These are phyloP conservation scores for Nomada lathburiana DNA, from an alignment of 2,888 invertebrate genomes.

Conservation along the genomic window DNA sequence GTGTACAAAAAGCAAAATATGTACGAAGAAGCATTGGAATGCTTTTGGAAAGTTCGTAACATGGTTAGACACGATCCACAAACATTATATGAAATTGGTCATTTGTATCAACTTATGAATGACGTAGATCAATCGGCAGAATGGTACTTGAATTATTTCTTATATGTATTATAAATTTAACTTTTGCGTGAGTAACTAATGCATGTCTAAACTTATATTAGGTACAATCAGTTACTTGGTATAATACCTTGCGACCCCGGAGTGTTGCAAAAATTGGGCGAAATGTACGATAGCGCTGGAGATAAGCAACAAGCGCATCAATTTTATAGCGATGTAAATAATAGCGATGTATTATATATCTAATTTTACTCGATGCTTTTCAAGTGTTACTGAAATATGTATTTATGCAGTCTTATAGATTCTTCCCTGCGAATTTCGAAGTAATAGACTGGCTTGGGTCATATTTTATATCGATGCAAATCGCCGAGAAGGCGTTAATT, in stretches of 20 bases:
- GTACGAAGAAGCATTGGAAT: constrained; percentile 91
- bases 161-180: constrained; percentile 3
- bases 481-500: constrained; percentile 93
- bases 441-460: constrained; percentile 96
- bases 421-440: constrained; percentile 84
- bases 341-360: not conserved
- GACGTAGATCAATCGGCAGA: constrained; percentile 88
- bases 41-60: constrained; percentile 91
- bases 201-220: constrained; percentile 68
- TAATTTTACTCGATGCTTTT: not conserved
- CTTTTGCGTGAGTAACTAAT: constrained; percentile 7
- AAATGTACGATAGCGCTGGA: constrained; percentile 94
- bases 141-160: constrained; percentile 83
- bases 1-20: constrained; percentile 89
- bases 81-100: constrained; percentile 91
- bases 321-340: constrained; percentile 90
- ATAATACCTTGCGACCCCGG: constrained; percentile 95
- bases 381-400: constrained; percentile 70
- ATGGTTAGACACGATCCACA: constrained; percentile 90
- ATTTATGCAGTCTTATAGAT: constrained; percentile 80
- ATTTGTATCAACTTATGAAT: constrained; percentile 89
- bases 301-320: constrained; percentile 96
- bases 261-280: constrained; percentile 94
- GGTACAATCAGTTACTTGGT: constrained; percentile 92
- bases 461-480: constrained; percentile 94